Conservation (phyloP, 2,888 invertebrate species). For the Drosophila monieri region DNA sequence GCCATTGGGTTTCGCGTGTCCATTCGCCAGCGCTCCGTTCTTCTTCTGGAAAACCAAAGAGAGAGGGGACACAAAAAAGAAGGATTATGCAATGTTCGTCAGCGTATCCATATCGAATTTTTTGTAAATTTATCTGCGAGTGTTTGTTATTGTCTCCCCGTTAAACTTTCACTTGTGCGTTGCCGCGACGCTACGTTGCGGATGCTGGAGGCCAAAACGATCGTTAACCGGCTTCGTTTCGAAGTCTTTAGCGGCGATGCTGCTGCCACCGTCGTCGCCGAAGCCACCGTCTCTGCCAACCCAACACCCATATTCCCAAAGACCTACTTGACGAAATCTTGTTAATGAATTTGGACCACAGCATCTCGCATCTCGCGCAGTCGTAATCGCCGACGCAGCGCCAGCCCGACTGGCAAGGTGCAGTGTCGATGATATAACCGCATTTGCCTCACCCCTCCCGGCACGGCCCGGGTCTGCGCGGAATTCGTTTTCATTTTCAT, state of each 20-base stretch:
- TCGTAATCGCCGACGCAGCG: constrained; percentile 7
- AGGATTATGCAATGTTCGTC: not conserved
- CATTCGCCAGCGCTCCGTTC: constrained; percentile 63
- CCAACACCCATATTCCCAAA: constrained; percentile 55
- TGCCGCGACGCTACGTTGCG: constrained; percentile 37
- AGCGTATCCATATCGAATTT: not conserved
- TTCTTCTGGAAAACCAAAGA: constrained; percentile 52
- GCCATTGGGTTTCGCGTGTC: constrained; percentile 65
- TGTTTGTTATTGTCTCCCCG: constrained; percentile 46
- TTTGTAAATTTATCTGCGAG: constrained; percentile 8
- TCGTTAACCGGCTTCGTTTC: constrained; percentile 70
- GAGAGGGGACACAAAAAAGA: not conserved
- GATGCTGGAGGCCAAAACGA: constrained; percentile 64
- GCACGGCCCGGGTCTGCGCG: constrained; percentile 12
- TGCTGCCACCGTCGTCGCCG: constrained; percentile 3
- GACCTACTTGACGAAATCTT: constrained; percentile 73
- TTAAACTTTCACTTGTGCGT: constrained; percentile 70
- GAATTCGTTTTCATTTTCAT: constrained; percentile 53
- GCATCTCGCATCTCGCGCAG: constrained; percentile 14
- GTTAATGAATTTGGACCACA: constrained; percentile 79
- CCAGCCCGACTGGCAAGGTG: constrained; percentile 37
- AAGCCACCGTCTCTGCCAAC: constrained; percentile 23
- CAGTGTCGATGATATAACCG: constrained; percentile 64
- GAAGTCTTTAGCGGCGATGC: constrained; percentile 42
- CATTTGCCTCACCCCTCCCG: constrained; percentile 23